Percentiles rank a stretch among this genome's conserved stretches.
Conservation (phyloP, 1,140 invertebrate species). For the Pogonomyrmex californicus region DNA sequence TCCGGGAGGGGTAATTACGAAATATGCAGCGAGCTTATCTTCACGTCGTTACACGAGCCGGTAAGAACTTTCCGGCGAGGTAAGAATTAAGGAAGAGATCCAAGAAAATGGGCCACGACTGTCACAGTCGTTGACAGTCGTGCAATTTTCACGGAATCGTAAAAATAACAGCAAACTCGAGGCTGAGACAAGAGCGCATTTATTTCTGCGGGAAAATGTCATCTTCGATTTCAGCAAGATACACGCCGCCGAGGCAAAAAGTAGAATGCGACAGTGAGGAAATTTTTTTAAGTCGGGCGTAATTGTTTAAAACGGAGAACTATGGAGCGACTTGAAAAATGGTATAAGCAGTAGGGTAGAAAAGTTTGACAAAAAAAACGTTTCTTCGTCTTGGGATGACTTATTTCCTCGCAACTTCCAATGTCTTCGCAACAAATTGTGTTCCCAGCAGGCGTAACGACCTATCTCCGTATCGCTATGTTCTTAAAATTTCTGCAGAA, state of each 20-base stretch:
- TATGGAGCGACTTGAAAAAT: neutral
- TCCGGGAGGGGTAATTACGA: conserved; percentile 25
- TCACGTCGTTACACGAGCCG: neutral
- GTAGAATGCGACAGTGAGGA: neutral
- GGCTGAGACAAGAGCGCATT: neutral
- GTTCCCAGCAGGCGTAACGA: neutral
- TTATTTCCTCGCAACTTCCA: conserved; percentile 19
- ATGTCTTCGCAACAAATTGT: conserved; percentile 4
- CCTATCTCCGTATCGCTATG: neutral
- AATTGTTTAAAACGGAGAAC: conserved; percentile 14
- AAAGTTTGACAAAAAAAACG: conserved; percentile 26
- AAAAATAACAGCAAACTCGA: conserved; percentile 58
- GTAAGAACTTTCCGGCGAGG: neutral
- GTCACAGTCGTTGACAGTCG: conserved; percentile 27
- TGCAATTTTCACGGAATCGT: neutral
- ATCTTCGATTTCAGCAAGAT: neutral
- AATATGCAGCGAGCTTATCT: conserved; percentile 27
- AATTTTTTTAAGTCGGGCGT: neutral
- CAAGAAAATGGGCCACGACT: conserved; percentile 35
- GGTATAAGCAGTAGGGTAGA: neutral
- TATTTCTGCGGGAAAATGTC: conserved; percentile 15
- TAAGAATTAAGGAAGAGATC: neutral
- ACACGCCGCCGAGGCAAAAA: neutral
- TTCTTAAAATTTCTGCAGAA: neutral
- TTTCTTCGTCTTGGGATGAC: neutral